Evolutionary conservation across 2,888 invertebrate genomes (phyloP), one percentile per base, ranked within the genome.

Genomic region (Isoperla grammatica): DNA sequence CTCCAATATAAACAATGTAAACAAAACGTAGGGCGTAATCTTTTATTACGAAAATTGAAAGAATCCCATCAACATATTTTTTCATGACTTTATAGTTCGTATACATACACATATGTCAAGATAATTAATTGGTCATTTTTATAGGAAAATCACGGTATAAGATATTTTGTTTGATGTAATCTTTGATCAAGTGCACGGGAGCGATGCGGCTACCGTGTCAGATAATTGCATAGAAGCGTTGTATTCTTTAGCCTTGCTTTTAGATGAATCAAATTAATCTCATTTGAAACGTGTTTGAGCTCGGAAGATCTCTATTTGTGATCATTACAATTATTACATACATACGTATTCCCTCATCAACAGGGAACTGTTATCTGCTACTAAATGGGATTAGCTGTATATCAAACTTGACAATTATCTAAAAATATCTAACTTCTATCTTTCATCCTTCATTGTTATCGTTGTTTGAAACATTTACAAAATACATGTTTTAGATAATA

Each of bases 81-180:
- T 60, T 60, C 60, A 60, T 56, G 43, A 60, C 49, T 60, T 56
- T 56, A 56, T 56, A 50, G 49, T 56, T 40, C 59, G n/a, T 53
- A 53, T 43, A 59, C 15, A 23, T 49, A 49, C 22, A 50, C 35
- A 12, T 56, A 56, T 40, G 40, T 50, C 13, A 39, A 13, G 17
- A 40, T 13, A 5, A 37, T 20, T 23, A 50, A 9, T 13, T 13
- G 22, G 20, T 39, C 9, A 40, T 1, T 49, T 53, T 40, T 54
- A 19, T 19, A 39, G 20, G 29, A 20, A 35, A 53, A 12, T 53
- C 17, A 29, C 40, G 40, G 20, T 13, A 53, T 40, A 40, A 54
- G 54, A 40, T 12, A 29, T 19, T 54, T 19, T 6, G 29, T 29
- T 29, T 29, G 29, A 29, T 29, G 29, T 29, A 29, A 29, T 29